A percentile compares a stretch with the other conserved stretches of the same genome.
Evolutionary conservation across 1,140 invertebrate genomes (phyloP).

Genomic region (Pteromalus puparum): DNA sequence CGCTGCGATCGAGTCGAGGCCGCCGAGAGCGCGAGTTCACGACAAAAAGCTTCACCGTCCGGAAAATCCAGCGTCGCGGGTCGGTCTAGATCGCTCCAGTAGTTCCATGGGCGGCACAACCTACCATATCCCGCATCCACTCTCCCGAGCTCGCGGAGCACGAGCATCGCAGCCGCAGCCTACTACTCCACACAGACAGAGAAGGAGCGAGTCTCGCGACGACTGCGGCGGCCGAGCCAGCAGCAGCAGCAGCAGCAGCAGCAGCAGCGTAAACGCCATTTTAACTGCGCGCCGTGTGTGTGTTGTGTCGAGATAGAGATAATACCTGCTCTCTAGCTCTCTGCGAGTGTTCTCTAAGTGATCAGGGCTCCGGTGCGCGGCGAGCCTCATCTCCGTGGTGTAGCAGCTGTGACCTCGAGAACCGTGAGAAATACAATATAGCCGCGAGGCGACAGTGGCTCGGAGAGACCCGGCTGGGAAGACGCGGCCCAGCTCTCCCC

Average conservation of each 20-base stretch:
- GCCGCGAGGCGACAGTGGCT: background rate
- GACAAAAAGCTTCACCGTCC: background rate
- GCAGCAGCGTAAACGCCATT: conserved; percentile 37
- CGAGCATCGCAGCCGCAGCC: background rate
- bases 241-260: background rate
- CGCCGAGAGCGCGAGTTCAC: background rate
- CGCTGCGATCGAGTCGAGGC: background rate
- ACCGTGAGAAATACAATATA: background rate
- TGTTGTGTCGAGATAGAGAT: background rate
- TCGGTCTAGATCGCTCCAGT: conserved; percentile 18
- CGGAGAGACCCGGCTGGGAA: background rate
- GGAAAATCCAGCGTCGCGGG: background rate
- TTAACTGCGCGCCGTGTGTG: conserved; percentile 26
- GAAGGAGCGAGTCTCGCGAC: conserved; percentile 56
- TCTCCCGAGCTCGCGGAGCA: background rate
- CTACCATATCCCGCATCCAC: background rate
- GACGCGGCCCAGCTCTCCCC: background rate
- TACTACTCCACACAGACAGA: conserved; percentile 32
- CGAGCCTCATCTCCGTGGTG: conserved; percentile 6
- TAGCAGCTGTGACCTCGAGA: background rate
- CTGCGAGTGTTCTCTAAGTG: no score
- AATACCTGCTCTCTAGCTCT: background rate
- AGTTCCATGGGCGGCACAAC: conserved; percentile 23
- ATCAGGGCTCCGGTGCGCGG: background rate
- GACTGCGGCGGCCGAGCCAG: background rate